A percentile compares a stretch with the other conserved stretches of the same genome.
phyloP scores from a whole-genome alignment of 2,113 vertebrate species.

The Oxygymnocypris stewartii region DNA sequence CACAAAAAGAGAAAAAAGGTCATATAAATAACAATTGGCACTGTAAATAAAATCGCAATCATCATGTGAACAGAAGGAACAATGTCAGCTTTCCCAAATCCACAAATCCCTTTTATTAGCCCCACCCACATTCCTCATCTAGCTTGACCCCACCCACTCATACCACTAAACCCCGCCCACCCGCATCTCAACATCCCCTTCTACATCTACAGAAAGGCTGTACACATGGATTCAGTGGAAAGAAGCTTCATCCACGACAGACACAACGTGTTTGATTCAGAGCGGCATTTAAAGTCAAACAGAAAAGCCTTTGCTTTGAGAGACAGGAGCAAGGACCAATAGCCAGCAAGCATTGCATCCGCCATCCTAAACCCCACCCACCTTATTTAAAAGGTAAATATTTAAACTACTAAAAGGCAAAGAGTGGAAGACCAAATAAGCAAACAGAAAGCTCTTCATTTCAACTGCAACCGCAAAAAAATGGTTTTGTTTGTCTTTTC shows the following conservation, averaged over 20 bases:
- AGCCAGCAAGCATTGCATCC: constrained; percentile 81
- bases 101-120: constrained; percentile 45
- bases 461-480: constrained; percentile 83
- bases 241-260: constrained; percentile 64
- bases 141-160: constrained; percentile 54
- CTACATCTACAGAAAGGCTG: constrained; percentile 85
- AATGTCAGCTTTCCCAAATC: constrained; percentile 78
- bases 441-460: constrained; percentile 79
- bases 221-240: constrained; percentile 79
- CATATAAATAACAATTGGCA: constrained; percentile 62
- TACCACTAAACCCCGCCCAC: constrained; percentile 59
- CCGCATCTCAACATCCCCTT: constrained; percentile 50
- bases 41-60: constrained; percentile 68
- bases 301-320: constrained; percentile 50
- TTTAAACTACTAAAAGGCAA: constrained; percentile 82
- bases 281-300: constrained; percentile 43
- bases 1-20: not conserved
- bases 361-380: constrained; percentile 87
- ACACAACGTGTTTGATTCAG: constrained; percentile 68
- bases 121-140: constrained; percentile 65
- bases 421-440: constrained; percentile 71
- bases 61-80: constrained; percentile 75
- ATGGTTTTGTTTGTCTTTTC: constrained; percentile 74
- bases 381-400: constrained; percentile 91
- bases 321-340: constrained; percentile 82